These are phyloP conservation scores for Pseudomyrmex cubaensis DNA, from an alignment of 1,140 invertebrate species.

Conservation along the genomic window DNA sequence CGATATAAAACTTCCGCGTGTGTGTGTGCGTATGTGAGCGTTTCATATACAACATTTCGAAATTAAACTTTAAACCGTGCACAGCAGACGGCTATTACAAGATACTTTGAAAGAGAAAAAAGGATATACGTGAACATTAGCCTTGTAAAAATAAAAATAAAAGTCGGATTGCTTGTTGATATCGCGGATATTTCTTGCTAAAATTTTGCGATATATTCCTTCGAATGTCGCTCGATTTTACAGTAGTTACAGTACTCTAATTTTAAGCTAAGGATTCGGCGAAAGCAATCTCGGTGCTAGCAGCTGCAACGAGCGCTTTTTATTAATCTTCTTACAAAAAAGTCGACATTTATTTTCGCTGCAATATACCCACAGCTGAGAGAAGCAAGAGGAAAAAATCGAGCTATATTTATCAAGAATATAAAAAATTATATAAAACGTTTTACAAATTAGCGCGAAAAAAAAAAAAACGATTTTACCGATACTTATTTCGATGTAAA, in stretches of 20 bases:
- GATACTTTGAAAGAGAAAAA: too few relatives aligned
- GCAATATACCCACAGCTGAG: background rate
- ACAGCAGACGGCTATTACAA: too few relatives aligned
- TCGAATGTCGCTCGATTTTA: constrained; percentile 13
- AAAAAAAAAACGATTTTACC: background rate
- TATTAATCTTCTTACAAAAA: constrained; percentile 1
- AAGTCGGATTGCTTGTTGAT: too few relatives aligned
- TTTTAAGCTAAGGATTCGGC: constrained; percentile 16
- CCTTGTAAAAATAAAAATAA: too few relatives aligned
- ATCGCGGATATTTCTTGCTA: constrained; percentile 2
- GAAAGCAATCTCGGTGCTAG: constrained; percentile 17
- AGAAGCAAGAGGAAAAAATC: background rate
- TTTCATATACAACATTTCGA: too few relatives aligned
- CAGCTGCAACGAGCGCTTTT: constrained; percentile 11
- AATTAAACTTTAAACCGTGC: too few relatives aligned
- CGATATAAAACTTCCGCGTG: background rate
- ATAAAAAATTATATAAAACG: background rate
- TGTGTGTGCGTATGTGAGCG: background rate
- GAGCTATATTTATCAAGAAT: background rate
- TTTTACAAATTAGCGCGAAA: background rate
- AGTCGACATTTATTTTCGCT: constrained; percentile 34
- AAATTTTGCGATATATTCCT: constrained; percentile 1
- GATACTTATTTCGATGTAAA: background rate
- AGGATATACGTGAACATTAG: too few relatives aligned
- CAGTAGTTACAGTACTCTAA: background rate